Percentiles rank a stretch among this genome's conserved stretches.
phyloP scores from a whole-genome alignment of 2,888 invertebrate species.

The Flabesymbios commensalis region DNA sequence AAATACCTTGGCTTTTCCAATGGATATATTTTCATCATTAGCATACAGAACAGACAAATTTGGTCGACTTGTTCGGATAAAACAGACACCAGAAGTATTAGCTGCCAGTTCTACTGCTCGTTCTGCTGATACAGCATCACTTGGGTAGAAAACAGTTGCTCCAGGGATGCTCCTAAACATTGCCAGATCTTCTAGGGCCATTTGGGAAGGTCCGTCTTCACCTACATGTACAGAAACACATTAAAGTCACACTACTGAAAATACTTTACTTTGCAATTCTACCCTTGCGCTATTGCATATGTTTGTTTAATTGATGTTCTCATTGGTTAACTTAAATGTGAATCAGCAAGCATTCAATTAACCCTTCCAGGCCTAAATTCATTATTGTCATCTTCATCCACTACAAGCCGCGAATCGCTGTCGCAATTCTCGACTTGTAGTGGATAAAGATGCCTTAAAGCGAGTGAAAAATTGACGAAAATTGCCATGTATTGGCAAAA shows the following conservation, averaged over 20 bases:
- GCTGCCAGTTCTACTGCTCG: slow-evolving; percentile 94
- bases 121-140: slow-evolving; percentile 94
- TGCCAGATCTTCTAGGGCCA: slow-evolving; percentile 98
- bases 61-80: slow-evolving; percentile 93
- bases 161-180: slow-evolving; percentile 89
- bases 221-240: slow-evolving; percentile 45
- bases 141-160: slow-evolving; percentile 72
- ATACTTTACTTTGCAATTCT: neutral
- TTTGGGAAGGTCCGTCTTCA: slow-evolving; percentile 98
- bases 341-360: too few relatives aligned
- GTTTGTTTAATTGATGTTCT: too few relatives aligned
- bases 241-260: too few relatives aligned
- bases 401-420: too few relatives aligned
- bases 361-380: too few relatives aligned
- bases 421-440: too few relatives aligned
- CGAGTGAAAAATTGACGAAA: too few relatives aligned
- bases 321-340: too few relatives aligned
- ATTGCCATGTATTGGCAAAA: too few relatives aligned
- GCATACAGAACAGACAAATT: slow-evolving; percentile 83
- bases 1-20: slow-evolving; percentile 67
- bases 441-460: too few relatives aligned
- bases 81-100: slow-evolving; percentile 91
- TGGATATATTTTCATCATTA: slow-evolving; percentile 80
- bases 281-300: too few relatives aligned
- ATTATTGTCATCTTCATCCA: too few relatives aligned